phyloP scores from a whole-genome alignment of 2,113 vertebrate genomes.

The Siphamia tubifer region DNA sequence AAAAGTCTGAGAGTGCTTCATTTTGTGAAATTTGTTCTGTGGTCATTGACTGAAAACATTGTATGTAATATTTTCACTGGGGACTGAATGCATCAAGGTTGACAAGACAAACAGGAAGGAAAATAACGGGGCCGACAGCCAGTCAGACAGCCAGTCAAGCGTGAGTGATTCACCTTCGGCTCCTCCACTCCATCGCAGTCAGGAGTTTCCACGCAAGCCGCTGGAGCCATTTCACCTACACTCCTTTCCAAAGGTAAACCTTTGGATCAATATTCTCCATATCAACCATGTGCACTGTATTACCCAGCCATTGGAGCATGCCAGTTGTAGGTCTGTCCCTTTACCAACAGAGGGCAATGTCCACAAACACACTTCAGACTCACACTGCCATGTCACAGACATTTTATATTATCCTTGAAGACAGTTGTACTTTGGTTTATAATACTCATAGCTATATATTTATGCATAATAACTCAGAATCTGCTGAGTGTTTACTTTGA shows the following conservation, averaged over 20 bases:
- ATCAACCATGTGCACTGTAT: not conserved
- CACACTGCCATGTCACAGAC: too few species aligned
- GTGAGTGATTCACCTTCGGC: constrained; percentile 72
- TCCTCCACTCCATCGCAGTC: constrained; percentile 65
- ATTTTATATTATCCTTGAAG: too few species aligned
- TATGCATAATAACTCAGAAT: too few species aligned
- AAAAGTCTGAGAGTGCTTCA: not conserved
- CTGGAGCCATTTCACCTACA: constrained; percentile 78
- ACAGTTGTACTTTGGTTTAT: too few species aligned
- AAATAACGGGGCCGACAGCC: constrained; percentile 69
- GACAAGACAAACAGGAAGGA: constrained; percentile 75
- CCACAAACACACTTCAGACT: constrained; percentile 46
- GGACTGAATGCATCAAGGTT: constrained; percentile 53
- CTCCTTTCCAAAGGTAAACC: constrained; percentile 75
- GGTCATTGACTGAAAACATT: not conserved
- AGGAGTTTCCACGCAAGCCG: constrained; percentile 72
- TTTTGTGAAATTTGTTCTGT: not conserved
- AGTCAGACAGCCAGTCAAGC: constrained; percentile 75
- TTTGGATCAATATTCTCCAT: not conserved
- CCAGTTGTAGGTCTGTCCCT: not conserved
- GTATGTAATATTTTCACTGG: not conserved
- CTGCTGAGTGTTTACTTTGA: too few species aligned
- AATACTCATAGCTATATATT: too few species aligned
- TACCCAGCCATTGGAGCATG: not conserved
- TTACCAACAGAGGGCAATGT: constrained; percentile 61